Evolutionary conservation across 2,888 invertebrate species (phyloP).

Genomic region (Dichetophora obliterata): DNA sequence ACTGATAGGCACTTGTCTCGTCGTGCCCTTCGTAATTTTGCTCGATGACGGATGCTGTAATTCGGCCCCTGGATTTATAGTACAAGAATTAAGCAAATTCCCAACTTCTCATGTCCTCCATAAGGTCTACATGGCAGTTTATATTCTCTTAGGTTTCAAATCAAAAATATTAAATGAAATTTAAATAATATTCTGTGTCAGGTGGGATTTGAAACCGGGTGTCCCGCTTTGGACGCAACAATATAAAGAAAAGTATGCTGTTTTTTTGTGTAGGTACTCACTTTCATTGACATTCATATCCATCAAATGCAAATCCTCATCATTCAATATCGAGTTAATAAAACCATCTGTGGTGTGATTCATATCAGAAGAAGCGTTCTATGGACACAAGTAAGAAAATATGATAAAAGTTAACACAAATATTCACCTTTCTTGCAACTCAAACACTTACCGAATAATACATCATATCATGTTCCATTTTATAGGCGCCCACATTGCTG

Average conservation of each 20-base stretch:
- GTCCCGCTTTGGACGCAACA: too few relatives aligned
- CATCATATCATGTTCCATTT: conserved; percentile 83
- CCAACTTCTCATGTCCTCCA: too few relatives aligned
- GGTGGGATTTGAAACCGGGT: too few relatives aligned
- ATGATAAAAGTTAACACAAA: conserved; percentile 4
- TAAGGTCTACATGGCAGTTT: too few relatives aligned
- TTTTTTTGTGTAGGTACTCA: conserved; percentile 68
- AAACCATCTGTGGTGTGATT: conserved; percentile 87
- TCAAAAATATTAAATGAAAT: too few relatives aligned
- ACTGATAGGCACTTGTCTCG: too few relatives aligned
- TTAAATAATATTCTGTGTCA: too few relatives aligned
- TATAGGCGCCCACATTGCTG: conserved; percentile 72
- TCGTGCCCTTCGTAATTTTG: too few relatives aligned
- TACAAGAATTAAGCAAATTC: too few relatives aligned
- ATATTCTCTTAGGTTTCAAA: too few relatives aligned
- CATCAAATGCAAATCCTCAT: conserved; percentile 91
- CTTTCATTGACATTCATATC: conserved; percentile 93
- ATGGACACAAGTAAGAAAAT: conserved; percentile 44
- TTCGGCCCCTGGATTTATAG: too few relatives aligned
- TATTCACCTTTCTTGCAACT: not conserved
- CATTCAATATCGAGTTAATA: conserved; percentile 88
- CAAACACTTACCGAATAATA: conserved; percentile 80
- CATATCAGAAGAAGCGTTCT: conserved; percentile 77
- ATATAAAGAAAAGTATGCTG: not conserved
- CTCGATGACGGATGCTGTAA: too few relatives aligned